Conservation (phyloP, 2,113 vertebrate species). For the Macquaria ambigua region DNA sequence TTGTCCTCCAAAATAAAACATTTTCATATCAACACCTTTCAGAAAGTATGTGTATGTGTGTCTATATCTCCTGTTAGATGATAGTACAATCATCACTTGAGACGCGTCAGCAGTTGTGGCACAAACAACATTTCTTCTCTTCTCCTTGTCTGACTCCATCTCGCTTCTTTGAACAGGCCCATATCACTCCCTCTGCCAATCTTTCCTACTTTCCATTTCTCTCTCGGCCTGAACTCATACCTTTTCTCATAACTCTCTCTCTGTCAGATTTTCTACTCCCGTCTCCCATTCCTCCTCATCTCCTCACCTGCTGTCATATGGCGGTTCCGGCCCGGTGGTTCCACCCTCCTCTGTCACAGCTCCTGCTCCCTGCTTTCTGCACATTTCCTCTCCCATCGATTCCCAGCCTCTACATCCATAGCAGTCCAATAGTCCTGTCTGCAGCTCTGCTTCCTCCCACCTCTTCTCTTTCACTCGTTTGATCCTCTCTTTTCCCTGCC, state of each 20-base stretch:
- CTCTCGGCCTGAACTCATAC: conserved; percentile 47
- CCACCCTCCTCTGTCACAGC: conserved; percentile 67
- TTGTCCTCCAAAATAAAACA: conserved; percentile 67
- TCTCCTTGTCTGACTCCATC: conserved; percentile 77
- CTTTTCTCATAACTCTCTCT: conserved; percentile 53
- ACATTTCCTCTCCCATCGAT: conserved; percentile 70
- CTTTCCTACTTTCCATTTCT: conserved; percentile 60
- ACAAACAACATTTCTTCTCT: conserved; percentile 70
- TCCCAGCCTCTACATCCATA: conserved; percentile 62
- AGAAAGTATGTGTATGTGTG: conserved; percentile 26
- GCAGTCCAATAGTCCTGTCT: conserved; percentile 60
- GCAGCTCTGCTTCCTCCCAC: conserved; percentile 51
- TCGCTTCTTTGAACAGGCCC: conserved; percentile 62
- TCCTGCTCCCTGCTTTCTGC: conserved; percentile 62
- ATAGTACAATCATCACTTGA: conserved; percentile 74
- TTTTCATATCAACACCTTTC: conserved; percentile 63
- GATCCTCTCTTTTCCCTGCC: conserved; percentile 34
- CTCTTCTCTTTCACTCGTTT: conserved; percentile 47
- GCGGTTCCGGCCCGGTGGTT: conserved; percentile 67
- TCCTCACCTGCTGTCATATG: conserved; percentile 74
- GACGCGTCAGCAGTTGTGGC: conserved; percentile 69
- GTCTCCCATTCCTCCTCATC: conserved; percentile 67
- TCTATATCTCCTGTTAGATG: conserved; percentile 65
- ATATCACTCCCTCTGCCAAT: conserved; percentile 66
- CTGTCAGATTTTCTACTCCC: conserved; percentile 59